Percentiles rank a stretch among this genome's conserved stretches.
These are phyloP conservation scores for Entomyzon cyanotis DNA, from an alignment of 2,113 vertebrate species.

Conservation along the genomic window DNA sequence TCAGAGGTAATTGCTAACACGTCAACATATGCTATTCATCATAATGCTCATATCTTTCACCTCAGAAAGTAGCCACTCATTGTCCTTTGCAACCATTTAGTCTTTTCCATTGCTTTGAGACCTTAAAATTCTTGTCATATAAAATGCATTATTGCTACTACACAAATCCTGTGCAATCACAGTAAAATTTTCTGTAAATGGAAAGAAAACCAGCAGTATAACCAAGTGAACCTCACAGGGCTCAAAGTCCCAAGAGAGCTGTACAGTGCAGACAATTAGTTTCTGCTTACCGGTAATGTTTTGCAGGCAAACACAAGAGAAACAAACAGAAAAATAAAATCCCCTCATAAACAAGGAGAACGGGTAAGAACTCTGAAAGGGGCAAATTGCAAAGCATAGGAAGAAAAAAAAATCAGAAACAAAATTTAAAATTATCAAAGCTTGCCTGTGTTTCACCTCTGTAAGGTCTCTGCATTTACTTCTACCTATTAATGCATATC, in stretches of 20 bases:
- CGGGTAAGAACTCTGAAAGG: neutral
- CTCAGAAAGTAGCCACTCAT: constrained; percentile 2
- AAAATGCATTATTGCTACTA: constrained; percentile 1
- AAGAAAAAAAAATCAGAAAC: neutral
- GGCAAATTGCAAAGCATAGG: neutral
- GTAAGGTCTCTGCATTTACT: neutral
- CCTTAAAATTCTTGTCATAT: neutral
- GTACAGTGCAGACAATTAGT: constrained; percentile 23
- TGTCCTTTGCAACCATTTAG: neutral
- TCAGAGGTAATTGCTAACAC: neutral
- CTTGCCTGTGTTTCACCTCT: neutral
- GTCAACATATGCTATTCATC: neutral
- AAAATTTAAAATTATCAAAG: neutral
- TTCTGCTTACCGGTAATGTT: constrained; percentile 14
- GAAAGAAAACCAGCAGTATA: neutral
- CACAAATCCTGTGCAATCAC: constrained; percentile 29
- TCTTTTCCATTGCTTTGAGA: constrained; percentile 2
- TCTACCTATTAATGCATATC: neutral
- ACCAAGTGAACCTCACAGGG: neutral
- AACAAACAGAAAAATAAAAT: neutral
- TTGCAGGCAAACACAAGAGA: neutral
- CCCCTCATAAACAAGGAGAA: neutral
- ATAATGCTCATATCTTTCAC: neutral
- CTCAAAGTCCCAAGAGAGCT: neutral
- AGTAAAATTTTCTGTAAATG: constrained; percentile 2